Base-by-base conservation (phyloP, 2,113 vertebrate genomes). In the Corythoichthys haematopterus region DNA sequence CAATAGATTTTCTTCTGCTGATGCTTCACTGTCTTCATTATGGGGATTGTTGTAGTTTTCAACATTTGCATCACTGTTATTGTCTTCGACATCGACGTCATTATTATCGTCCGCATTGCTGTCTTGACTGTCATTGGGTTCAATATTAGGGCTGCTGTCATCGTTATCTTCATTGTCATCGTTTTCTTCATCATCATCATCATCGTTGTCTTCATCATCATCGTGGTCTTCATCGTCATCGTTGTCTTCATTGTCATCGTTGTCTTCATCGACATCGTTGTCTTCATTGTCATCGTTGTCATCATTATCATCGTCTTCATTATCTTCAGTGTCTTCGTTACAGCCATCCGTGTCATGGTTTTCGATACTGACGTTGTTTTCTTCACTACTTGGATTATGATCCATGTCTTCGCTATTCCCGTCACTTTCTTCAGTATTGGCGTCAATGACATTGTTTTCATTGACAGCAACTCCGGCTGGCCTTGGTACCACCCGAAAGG, bases 401-500 rank as follows among this genome's bases (percentile, higher is more conserved):
- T 61, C 59, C 5, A 46, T 47, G 10, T 33, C 43, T 13, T 46
- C 40, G 7, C 58, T 43, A 43, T 61, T 61, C 38, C 38, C 16
- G 4, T 61, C 38, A 8, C n/a, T 62, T 28, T 33, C 60, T 28
- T 46, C 60, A 6, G 28, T 8, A 12, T 62, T 14, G 43, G 20
- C 60, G 28, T 28, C 38, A 4, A 33, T 62, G n/a, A 5, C 40
- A 11, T 14, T 46, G 40, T 62, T 62, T 33, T 46, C 59, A 14
- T 62, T 46, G 60, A 20, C 16, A 6, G 7, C 40, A 8, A 46
- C 43, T 8, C 20, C 43, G 7, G 40, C n/a, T 8, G 11, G n/a
- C 12, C 20, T 46, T 7, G 60, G 60, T 4, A 46, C 43, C 60
- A 62, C 60, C 20, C 33, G 60, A 47, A 62, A 62, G 60, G 60